A percentile compares a stretch with the other conserved stretches of the same genome.
phyloP scores from a whole-genome alignment of 1,140 invertebrate genomes.

The Pseudomyrmex gracilis region DNA sequence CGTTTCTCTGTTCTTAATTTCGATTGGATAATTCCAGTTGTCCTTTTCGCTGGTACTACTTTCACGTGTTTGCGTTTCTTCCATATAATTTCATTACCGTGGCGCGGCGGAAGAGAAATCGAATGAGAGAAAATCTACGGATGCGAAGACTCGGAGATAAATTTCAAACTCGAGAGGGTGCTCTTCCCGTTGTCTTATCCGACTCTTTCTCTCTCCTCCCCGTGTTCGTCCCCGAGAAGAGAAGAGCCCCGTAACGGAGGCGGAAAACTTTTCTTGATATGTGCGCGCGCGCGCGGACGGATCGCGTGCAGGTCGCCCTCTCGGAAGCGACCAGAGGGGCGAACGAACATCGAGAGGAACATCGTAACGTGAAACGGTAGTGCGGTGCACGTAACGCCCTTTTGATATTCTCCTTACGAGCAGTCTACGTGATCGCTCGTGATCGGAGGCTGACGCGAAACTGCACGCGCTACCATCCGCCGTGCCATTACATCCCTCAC shows the following conservation, averaged over 20 bases:
- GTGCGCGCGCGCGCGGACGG: slow-evolving; percentile 17
- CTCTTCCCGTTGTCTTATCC: slow-evolving; percentile 27
- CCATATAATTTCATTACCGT: slow-evolving; percentile 13
- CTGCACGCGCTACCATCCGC: slow-evolving; percentile 42
- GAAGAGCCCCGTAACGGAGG: slow-evolving; percentile 7
- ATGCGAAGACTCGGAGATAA: slow-evolving; percentile 12
- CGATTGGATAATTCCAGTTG: neutral
- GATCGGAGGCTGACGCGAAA: slow-evolving; percentile 66
- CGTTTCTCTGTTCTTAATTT: neutral
- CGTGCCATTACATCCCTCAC: slow-evolving; percentile 51
- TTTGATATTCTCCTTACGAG: slow-evolving; percentile 69
- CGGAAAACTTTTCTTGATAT: slow-evolving; percentile 49
- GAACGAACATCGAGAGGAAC: neutral
- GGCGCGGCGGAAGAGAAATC: neutral
- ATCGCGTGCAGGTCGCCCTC: neutral
- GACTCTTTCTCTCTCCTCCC: neutral
- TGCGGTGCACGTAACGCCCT: slow-evolving; percentile 63
- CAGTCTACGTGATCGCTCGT: slow-evolving; percentile 66
- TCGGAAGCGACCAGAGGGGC: neutral
- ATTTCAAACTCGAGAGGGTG: slow-evolving; percentile 7
- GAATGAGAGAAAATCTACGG: slow-evolving; percentile 10
- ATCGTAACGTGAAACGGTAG: slow-evolving; percentile 40
- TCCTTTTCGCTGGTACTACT: neutral
- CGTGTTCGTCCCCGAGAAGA: neutral
- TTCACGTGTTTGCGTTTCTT: neutral